Evolutionary conservation across 92 coral and sea anemone genomes (phyloP).

Genomic region (Epizoanthus ramosus): DNA sequence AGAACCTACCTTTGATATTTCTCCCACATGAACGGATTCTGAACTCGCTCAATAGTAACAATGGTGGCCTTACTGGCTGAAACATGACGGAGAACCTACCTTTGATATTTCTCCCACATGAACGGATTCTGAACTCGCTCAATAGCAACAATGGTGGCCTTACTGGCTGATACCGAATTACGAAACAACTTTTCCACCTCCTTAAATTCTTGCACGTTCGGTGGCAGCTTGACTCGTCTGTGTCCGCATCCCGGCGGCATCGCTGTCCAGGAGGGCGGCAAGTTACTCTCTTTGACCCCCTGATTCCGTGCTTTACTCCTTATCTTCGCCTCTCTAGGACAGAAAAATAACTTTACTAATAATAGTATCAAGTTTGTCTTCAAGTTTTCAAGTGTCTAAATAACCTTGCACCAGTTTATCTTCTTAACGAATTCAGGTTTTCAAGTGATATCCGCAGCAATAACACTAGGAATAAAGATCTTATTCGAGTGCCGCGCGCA

Average conservation of each 20-base stretch:
- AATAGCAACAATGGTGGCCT: conserved; percentile 47
- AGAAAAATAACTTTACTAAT: too few species aligned
- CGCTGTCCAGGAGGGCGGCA: conserved; percentile 39
- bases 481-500: too few species aligned
- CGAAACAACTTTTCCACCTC: conserved; percentile 37
- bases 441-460: too few species aligned
- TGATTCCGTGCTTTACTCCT: too few species aligned
- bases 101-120: conserved; percentile 66
- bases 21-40: conserved; percentile 72
- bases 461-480: too few species aligned
- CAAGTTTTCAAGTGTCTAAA: too few species aligned
- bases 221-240: conserved; percentile 33
- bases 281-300: too few species aligned
- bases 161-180: conserved; percentile 39
- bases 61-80: conserved; percentile 45
- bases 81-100: too few species aligned
- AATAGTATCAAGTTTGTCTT: too few species aligned
- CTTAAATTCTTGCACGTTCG: conserved; percentile 48
- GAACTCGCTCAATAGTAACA: conserved; percentile 59
- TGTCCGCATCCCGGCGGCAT: conserved; percentile 42
- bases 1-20: conserved; percentile 54
- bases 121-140: conserved; percentile 73
- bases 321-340: too few species aligned
- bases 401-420: too few species aligned
- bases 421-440: too few species aligned